Base-by-base conservation (phyloP, 1,140 invertebrate genomes). In the Pseudomyrmex gracilis region DNA sequence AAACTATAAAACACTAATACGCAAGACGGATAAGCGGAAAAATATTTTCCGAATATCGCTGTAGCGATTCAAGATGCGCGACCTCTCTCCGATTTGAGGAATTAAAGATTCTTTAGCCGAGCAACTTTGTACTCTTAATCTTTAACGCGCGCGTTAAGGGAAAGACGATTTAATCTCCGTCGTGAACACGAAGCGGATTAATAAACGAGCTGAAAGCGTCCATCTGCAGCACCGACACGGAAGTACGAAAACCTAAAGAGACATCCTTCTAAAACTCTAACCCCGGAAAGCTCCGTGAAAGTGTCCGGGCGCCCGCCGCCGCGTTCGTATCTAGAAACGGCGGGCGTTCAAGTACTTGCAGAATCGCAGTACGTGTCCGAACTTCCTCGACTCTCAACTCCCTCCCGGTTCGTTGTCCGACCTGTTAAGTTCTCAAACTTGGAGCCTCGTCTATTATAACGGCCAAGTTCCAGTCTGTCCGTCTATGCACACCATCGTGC, bases 361-460 rank as follows among this genome's bases (percentile, higher is more conserved):
- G 68, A 68, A 89, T 83, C 74, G 24, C 34, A 68, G 73, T 68
- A 90, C 89, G 87, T 85, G 89, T 89, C 63, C 73, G 70, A 86
- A 89, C 84, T 90, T 90, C 67, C 15, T 80, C 73, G 73, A 12
- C 55, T 43, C 34, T 17, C 68, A 22, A 47, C 34, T 22, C 17
- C 0, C 20, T 9, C 17, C 9, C 22, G n/a, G 15, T 51, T 66
- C 51, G 34, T 58, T 15, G n/a, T 22, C 60, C 49, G 22, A 60
- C 51, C 64, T 63, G n/a, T 78, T 61, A 77, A 85, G 76, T 88
- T 87, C n/a, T 51, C 20, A 73, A 85, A 85, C 73, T 87, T 45
- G 55, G 45, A 47, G 51, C 24, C 47, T 73, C 60, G 47, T 15
- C 85, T 76, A 68, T 85, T 87, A 78, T 77, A 82, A 15, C 68